Evolutionary conservation across 2,113 vertebrate species (phyloP).

Genomic region (Eudorcas thomsonii): DNA sequence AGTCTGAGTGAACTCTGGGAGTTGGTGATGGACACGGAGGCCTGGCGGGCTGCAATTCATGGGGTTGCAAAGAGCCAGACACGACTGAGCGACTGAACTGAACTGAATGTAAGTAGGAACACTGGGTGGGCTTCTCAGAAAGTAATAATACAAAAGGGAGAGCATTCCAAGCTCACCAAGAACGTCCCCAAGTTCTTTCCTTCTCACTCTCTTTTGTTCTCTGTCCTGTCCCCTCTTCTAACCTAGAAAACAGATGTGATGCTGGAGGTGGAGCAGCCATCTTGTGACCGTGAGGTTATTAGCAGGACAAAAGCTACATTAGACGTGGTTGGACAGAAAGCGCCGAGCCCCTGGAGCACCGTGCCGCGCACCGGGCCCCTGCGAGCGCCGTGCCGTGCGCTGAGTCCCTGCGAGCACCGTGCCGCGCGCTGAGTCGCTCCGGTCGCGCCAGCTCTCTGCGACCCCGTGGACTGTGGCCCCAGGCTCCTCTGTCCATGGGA

Average conservation of each 20-base stretch:
- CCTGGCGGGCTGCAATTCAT: too few relatives aligned
- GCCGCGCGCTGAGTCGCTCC: rapidly evolving
- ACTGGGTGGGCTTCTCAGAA: background rate
- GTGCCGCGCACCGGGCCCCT: too few relatives aligned
- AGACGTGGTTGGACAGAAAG: rapidly evolving
- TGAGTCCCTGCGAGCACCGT: background rate
- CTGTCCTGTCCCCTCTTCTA: background rate
- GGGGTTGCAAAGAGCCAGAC: rapidly evolving
- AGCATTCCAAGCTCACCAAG: background rate
- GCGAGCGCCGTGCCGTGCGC: too few relatives aligned
- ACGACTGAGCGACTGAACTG: too few relatives aligned
- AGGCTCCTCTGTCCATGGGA: background rate
- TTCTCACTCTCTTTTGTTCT: background rate
- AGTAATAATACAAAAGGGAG: rapidly evolving
- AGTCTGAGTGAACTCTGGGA: too few relatives aligned
- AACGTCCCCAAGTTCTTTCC: background rate
- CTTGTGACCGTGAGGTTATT: background rate
- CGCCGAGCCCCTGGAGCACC: too few relatives aligned
- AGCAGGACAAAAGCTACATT: background rate
- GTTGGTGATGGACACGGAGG: too few relatives aligned
- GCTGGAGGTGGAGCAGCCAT: background rate
- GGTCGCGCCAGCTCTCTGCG: rapidly evolving
- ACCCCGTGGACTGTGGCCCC: background rate
- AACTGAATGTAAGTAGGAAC: rapidly evolving
- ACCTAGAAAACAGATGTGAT: background rate